Conservation (phyloP, 2,113 vertebrate genomes). For the Gorilla gorilla region DNA sequence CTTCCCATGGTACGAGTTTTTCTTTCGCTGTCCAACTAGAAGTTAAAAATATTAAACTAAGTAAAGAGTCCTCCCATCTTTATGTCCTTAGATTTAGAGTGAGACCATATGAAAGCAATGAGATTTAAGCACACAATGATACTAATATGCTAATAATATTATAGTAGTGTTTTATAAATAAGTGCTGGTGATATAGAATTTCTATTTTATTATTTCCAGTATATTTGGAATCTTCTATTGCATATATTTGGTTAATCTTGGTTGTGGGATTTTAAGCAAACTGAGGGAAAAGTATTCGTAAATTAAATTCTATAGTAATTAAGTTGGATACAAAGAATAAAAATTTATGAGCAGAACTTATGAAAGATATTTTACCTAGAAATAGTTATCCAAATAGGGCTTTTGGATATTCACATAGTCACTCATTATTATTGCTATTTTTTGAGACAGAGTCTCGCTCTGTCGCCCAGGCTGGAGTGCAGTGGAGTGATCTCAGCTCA, state of each 20-base stretch:
- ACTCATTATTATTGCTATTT: background rate
- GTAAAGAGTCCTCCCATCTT: conserved; percentile 1
- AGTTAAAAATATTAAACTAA: conserved; percentile 52
- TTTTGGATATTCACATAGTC: conserved; percentile 45
- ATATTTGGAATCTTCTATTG: conserved; percentile 22
- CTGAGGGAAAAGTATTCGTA: background rate
- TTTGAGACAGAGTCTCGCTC: too few species aligned
- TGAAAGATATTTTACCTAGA: conserved; percentile 60
- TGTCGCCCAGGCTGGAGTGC: too few species aligned
- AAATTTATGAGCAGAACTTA: conserved; percentile 12
- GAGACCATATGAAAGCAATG: conserved; percentile 21
- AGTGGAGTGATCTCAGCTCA: too few species aligned
- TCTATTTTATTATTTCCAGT: conserved; percentile 49
- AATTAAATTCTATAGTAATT: conserved; percentile 61
- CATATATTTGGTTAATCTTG: conserved; percentile 43
- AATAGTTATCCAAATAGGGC: conserved; percentile 45
- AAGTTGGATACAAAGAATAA: conserved; percentile 32
- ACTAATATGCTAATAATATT: conserved; percentile 32
- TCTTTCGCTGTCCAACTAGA: conserved; percentile 16
- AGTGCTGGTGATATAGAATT: background rate
- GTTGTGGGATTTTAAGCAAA: conserved; percentile 54
- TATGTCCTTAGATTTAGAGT: conserved; percentile 44
- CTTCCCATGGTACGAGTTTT: conserved; percentile 23
- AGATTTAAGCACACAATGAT: conserved; percentile 39
- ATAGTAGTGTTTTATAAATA: conserved; percentile 40